These are phyloP conservation scores for Lepidurus apus DNA, from an alignment of 1,140 invertebrate genomes.

Conservation along the genomic window DNA sequence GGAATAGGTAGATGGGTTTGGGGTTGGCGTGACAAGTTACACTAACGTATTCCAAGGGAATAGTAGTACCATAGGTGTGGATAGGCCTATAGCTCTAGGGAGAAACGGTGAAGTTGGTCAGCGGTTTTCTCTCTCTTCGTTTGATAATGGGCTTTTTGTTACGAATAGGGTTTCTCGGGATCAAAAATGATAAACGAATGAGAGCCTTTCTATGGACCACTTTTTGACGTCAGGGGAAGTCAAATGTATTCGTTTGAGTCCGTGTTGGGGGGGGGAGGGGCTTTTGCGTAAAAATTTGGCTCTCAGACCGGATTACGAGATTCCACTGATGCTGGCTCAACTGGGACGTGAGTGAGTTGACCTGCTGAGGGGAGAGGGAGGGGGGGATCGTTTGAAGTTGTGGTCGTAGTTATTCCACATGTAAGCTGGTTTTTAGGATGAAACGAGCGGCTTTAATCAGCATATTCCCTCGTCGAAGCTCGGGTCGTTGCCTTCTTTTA, in stretches of 20 bases:
- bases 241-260: no score
- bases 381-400: neutral
- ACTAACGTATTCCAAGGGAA: neutral
- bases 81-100: conserved; percentile 2
- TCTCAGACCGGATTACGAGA: neutral
- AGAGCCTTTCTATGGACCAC: no score
- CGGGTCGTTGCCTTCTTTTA: conserved; percentile 17
- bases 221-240: no score
- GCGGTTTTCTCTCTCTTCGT: neutral
- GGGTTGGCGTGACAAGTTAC: neutral
- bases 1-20: neutral
- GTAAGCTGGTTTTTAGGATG: neutral
- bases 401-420: no score
- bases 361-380: neutral
- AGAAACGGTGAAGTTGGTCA: neutral
- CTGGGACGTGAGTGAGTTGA: neutral
- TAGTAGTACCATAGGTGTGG: neutral
- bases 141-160: neutral
- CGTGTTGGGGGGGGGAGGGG: neutral
- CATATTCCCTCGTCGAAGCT: neutral
- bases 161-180: no score
- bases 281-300: neutral
- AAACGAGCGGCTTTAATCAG: neutral
- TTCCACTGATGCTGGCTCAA: no score
- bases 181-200: no score